Conservation (phyloP, 2,888 invertebrate genomes). For the Pinctada fucata region DNA sequence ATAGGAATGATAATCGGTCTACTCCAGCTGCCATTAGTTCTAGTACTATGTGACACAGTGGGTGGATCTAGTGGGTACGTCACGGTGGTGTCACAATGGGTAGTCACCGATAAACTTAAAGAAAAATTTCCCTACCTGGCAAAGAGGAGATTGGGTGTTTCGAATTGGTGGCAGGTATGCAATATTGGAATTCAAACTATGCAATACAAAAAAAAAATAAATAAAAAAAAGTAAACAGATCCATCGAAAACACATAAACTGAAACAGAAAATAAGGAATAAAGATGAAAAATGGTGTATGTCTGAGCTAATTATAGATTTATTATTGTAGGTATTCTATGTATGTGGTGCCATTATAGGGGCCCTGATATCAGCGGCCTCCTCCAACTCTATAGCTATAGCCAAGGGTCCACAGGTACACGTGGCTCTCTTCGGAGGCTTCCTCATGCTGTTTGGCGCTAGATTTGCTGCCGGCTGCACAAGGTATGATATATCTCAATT, state of each 20-base stretch:
- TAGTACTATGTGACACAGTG: slow-evolving; percentile 65
- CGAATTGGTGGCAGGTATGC: slow-evolving; percentile 65
- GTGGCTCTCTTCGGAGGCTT: slow-evolving; percentile 69
- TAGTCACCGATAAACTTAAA: slow-evolving; percentile 58
- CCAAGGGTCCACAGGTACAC: slow-evolving; percentile 58
- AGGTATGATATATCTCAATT: slow-evolving; percentile 57
- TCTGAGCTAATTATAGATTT: no score
- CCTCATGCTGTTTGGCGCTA: slow-evolving; percentile 69
- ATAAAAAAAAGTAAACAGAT: no score
- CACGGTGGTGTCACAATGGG: slow-evolving; percentile 68
- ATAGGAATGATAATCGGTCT: slow-evolving; percentile 65
- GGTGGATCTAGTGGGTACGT: slow-evolving; percentile 69
- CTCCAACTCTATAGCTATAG: slow-evolving; percentile 59
- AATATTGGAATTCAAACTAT: no score
- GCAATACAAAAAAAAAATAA: no score
- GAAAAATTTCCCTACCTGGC: slow-evolving; percentile 63
- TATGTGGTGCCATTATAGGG: slow-evolving; percentile 64
- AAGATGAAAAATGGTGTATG: no score
- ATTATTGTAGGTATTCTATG: slow-evolving; percentile 69
- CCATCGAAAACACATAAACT: no score
- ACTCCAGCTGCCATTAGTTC: slow-evolving; percentile 65
- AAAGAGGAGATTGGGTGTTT: slow-evolving; percentile 56
- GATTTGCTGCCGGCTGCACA: slow-evolving; percentile 72
- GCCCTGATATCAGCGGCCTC: slow-evolving; percentile 62
- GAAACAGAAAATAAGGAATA: no score